Evolutionary conservation across 2,113 vertebrate genomes (phyloP).

Genomic region (Cheirogaleus medius): DNA sequence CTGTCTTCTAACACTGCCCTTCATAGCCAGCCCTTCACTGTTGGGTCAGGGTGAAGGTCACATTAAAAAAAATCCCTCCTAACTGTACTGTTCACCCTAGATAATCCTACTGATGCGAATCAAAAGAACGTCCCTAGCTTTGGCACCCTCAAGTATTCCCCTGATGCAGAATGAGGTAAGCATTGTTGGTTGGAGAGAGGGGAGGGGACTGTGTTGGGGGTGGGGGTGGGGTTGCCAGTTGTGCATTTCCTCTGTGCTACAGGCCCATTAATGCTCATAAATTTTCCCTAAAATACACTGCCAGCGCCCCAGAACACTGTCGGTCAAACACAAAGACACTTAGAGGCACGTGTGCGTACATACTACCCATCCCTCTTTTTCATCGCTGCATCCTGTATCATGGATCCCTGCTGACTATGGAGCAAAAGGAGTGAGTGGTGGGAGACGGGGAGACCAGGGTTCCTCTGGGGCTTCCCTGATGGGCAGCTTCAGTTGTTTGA

Average conservation of each 20-base stretch:
- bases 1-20: neutral
- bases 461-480: neutral
- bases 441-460: neutral
- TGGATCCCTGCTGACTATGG: neutral
- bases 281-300: neutral
- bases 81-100: slow-evolving; percentile 48
- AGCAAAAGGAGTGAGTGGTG: neutral
- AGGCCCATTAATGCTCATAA: neutral
- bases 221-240: neutral
- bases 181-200: neutral
- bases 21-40: neutral
- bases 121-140: slow-evolving; percentile 45
- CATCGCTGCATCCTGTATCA: neutral
- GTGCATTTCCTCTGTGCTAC: neutral
- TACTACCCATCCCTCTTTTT: accelerated
- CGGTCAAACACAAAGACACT: too few species aligned
- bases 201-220: neutral
- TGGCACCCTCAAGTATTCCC: slow-evolving; percentile 46
- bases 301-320: neutral
- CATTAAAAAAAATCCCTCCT: neutral
- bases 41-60: neutral
- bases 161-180: slow-evolving; percentile 75
- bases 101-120: slow-evolving; percentile 42
- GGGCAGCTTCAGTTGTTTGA: neutral
- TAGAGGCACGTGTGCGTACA: neutral